Conservation (phyloP, 2,888 invertebrate genomes). For the Mycalesis mineus region DNA sequence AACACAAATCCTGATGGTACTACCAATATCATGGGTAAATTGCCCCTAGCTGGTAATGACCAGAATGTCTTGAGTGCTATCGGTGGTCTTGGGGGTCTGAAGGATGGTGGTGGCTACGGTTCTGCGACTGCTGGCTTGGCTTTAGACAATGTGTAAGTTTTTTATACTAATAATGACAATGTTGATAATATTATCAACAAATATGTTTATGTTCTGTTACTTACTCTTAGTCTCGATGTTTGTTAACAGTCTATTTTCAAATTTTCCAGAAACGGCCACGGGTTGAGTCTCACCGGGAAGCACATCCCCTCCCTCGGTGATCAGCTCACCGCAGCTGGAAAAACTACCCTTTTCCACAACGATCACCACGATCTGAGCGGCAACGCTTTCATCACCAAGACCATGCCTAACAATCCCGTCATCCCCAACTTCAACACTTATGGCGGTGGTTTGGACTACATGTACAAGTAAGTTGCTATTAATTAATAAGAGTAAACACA, state of each 20-base stretch:
- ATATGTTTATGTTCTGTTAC: too few species aligned
- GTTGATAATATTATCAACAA: too few species aligned
- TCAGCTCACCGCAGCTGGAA: conserved; percentile 43
- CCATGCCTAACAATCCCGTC: conserved; percentile 35
- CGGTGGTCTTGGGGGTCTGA: conserved; percentile 28
- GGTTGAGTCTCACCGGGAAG: conserved; percentile 36
- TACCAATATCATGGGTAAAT: conserved; percentile 30
- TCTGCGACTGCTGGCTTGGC: conserved; percentile 38
- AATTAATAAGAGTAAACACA: too few species aligned
- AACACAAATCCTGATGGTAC: conserved; percentile 36
- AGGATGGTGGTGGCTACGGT: conserved; percentile 30
- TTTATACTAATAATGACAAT: background rate
- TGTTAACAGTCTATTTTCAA: too few species aligned
- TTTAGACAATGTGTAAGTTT: conserved; percentile 42
- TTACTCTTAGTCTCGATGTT: too few species aligned
- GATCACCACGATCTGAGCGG: conserved; percentile 40
- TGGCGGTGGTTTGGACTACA: conserved; percentile 42
- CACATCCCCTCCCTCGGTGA: conserved; percentile 40
- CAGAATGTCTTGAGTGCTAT: conserved; percentile 34
- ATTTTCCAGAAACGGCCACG: conserved; percentile 38
- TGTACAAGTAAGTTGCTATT: conserved; percentile 40
- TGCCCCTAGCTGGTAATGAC: conserved; percentile 32
- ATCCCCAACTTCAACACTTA: conserved; percentile 40
- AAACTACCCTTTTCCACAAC: conserved; percentile 40
- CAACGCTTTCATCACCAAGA: conserved; percentile 41